A percentile compares a stretch with the other conserved stretches of the same genome.
Evolutionary conservation across 2,113 vertebrate species (phyloP).

Genomic region (Rhombomys opimus): DNA sequence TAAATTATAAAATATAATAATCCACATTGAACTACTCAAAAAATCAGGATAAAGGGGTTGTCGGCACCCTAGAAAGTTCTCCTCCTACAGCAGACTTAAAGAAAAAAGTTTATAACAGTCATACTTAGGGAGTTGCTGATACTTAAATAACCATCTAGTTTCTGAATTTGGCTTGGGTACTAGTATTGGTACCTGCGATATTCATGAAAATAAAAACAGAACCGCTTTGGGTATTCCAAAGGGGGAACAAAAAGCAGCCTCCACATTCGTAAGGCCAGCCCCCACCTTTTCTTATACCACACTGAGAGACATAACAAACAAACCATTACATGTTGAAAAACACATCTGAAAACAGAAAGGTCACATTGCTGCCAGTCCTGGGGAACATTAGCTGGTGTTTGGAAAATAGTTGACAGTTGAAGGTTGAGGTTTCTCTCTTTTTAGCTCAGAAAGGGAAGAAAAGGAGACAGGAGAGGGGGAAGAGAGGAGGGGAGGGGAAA

Average conservation of each 20-base stretch:
- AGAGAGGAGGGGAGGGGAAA: rapidly evolving
- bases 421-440: slow-evolving; percentile 53
- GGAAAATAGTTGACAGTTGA: slow-evolving; percentile 84
- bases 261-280: background rate
- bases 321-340: slow-evolving; percentile 80
- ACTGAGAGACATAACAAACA: slow-evolving; percentile 83
- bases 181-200: background rate
- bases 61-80: background rate
- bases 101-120: background rate
- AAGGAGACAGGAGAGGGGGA: background rate
- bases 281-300: slow-evolving; percentile 48
- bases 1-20: background rate
- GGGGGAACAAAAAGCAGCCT: slow-evolving; percentile 21
- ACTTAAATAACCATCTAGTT: background rate
- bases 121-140: background rate
- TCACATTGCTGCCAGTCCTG: slow-evolving; percentile 80
- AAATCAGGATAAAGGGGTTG: background rate
- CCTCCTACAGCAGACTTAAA: background rate
- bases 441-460: background rate
- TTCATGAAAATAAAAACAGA: slow-evolving; percentile 59
- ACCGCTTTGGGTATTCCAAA: background rate
- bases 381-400: slow-evolving; percentile 83
- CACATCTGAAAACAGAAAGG: slow-evolving; percentile 78
- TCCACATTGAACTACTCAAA: background rate
- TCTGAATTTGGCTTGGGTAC: slow-evolving; percentile 30